A percentile compares a stretch with the other conserved stretches of the same genome.
Conservation (phyloP, 1,140 invertebrate species). For the Ylistrum balloti region DNA sequence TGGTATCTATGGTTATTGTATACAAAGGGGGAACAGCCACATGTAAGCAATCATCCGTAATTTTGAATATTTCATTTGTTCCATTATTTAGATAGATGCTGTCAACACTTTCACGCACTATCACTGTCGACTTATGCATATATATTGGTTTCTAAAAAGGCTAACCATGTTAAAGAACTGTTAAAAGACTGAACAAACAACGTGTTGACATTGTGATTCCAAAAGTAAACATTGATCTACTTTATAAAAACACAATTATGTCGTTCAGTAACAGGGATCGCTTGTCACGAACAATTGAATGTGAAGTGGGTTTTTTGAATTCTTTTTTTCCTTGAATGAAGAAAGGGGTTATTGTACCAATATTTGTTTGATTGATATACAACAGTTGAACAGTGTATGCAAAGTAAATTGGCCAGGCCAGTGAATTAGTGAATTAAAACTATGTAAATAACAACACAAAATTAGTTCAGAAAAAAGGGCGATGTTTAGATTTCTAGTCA, state of each 20-base stretch:
- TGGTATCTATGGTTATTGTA: slow-evolving; percentile 63
- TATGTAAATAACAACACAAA: neutral
- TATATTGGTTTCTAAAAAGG: neutral
- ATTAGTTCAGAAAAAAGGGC: neutral
- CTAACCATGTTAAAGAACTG: neutral
- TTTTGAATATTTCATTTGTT: neutral
- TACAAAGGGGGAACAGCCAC: slow-evolving; percentile 52
- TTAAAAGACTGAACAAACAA: neutral
- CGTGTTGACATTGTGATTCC: slow-evolving; percentile 22
- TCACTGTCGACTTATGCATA: neutral
- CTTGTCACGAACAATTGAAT: neutral
- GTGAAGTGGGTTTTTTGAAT: neutral
- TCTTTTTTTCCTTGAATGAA: neutral
- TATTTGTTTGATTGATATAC: neutral
- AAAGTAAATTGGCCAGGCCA: neutral
- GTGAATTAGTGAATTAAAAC: neutral
- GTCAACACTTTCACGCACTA: neutral
- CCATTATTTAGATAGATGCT: neutral
- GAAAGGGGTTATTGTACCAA: neutral
- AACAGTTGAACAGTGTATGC: too few relatives aligned
- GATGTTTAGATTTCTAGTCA: too few relatives aligned
- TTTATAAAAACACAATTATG: slow-evolving; percentile 30
- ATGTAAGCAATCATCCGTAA: slow-evolving; percentile 26
- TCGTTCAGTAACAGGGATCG: slow-evolving; percentile 15
- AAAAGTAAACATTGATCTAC: slow-evolving; percentile 39